Percentiles rank a stretch among this genome's conserved stretches.
phyloP scores from a whole-genome alignment of 2,797 vertebrate species.

The Rhyacichthys aspro region DNA sequence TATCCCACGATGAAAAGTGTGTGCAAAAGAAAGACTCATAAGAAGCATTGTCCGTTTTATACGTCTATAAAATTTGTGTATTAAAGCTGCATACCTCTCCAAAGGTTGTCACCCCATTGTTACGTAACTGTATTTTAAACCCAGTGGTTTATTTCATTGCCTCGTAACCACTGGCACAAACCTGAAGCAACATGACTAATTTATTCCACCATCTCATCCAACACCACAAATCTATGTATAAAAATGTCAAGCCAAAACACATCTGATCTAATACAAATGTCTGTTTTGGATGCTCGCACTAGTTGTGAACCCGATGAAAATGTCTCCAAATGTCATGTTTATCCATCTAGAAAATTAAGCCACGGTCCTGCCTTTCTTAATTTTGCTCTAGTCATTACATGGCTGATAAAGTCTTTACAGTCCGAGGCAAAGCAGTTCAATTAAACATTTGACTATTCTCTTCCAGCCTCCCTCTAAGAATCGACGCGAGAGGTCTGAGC shows the following conservation, averaged over 20 bases:
- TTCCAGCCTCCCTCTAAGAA: slow-evolving; percentile 97
- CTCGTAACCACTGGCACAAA: slow-evolving; percentile 23
- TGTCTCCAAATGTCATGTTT: slow-evolving; percentile 49
- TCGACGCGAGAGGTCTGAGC: slow-evolving; percentile 95
- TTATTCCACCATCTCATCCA: slow-evolving; percentile 35
- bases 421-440: slow-evolving; percentile 6
- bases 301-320: slow-evolving; percentile 16
- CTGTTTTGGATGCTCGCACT: slow-evolving; percentile 35
- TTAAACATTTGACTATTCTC: neutral
- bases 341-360: slow-evolving; percentile 45
- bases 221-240: slow-evolving; percentile 35
- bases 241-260: slow-evolving; percentile 38
- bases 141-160: neutral
- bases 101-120: neutral
- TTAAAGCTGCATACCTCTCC: neutral
- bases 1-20: too few species aligned
- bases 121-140: neutral
- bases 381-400: slow-evolving; percentile 17
- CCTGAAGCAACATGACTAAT: slow-evolving; percentile 31
- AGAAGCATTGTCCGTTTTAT: too few species aligned
- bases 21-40: too few species aligned
- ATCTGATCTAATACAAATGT: slow-evolving; percentile 41
- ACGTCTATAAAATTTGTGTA: too few species aligned
- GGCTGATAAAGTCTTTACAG: slow-evolving; percentile 16
- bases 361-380: slow-evolving; percentile 16